phyloP scores from a whole-genome alignment of 2,113 vertebrate species.

The Arizona elegans region DNA sequence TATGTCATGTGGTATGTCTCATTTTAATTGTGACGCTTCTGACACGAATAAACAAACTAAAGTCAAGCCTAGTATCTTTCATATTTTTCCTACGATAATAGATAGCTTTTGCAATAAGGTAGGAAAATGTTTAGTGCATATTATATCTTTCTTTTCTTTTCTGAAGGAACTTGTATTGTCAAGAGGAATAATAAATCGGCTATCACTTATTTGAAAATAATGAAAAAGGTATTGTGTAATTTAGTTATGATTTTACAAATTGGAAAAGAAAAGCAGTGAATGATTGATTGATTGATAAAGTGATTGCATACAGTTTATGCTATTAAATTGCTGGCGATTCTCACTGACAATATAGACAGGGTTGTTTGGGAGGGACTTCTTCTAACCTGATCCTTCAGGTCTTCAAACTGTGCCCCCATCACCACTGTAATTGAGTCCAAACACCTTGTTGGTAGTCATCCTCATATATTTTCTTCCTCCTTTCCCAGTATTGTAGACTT shows the following conservation, averaged over 20 bases:
- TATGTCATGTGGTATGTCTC: too few relatives aligned
- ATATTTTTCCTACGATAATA: neutral
- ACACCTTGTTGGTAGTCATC: neutral
- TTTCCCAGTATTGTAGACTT: neutral
- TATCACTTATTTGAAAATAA: neutral
- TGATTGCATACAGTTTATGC: neutral
- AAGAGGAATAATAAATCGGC: neutral
- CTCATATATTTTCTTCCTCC: neutral
- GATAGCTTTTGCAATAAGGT: neutral
- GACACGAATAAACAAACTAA: too few relatives aligned
- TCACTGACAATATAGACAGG: neutral
- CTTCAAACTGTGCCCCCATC: neutral
- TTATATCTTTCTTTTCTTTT: neutral
- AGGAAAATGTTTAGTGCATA: neutral
- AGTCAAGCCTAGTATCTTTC: neutral
- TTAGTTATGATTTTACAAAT: neutral
- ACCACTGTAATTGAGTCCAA: neutral
- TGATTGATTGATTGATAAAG: neutral
- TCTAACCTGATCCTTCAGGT: neutral
- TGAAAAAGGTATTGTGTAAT: neutral
- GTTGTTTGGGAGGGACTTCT: neutral
- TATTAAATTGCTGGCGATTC: neutral
- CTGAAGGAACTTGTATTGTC: neutral
- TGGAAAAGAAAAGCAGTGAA: neutral
- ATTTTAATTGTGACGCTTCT: too few relatives aligned